Evolutionary conservation across 2,797 vertebrate species (phyloP).

Genomic region (Cyclura pinguis): DNA sequence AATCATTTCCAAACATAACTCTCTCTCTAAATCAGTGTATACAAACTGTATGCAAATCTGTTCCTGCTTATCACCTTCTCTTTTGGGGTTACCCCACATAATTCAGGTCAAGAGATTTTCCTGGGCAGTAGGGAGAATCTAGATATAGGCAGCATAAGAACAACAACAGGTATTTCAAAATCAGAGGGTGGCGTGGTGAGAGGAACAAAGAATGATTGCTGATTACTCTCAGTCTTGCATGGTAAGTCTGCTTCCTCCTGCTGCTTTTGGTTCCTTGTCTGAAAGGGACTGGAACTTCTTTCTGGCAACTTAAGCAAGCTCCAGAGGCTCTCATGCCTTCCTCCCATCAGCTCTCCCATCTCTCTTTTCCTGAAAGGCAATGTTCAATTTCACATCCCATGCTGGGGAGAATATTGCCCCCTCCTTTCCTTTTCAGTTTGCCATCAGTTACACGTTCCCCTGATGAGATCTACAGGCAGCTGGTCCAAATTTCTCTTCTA

Average conservation of each 20-base stretch:
- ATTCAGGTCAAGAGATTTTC: not conserved
- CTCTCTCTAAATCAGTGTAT: not conserved
- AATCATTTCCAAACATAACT: not conserved
- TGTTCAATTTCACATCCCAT: constrained; percentile 60
- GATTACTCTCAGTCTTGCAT: constrained; percentile 29
- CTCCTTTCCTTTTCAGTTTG: constrained; percentile 29
- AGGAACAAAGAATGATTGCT: not conserved
- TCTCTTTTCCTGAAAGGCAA: constrained; percentile 70
- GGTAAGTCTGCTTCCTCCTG: constrained; percentile 47
- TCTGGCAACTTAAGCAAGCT: constrained; percentile 41
- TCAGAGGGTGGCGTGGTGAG: not conserved
- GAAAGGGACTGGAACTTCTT: constrained; percentile 30
- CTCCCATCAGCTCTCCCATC: constrained; percentile 67
- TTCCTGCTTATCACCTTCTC: not conserved
- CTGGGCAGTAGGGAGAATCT: not conserved
- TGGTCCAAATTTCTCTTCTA: constrained; percentile 38
- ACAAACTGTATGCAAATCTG: not conserved
- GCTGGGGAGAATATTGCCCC: constrained; percentile 36
- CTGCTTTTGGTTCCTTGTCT: constrained; percentile 46
- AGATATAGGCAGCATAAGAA: not conserved
- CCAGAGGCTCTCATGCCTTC: constrained; percentile 50
- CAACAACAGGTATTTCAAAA: not conserved
- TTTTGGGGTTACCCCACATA: not conserved
- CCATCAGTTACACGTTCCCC: constrained; percentile 72
- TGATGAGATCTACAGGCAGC: constrained; percentile 72